Percentiles rank a stretch among this genome's conserved stretches.
Conservation (phyloP, 2,113 vertebrate genomes). For the Atlantisia rogersi region DNA sequence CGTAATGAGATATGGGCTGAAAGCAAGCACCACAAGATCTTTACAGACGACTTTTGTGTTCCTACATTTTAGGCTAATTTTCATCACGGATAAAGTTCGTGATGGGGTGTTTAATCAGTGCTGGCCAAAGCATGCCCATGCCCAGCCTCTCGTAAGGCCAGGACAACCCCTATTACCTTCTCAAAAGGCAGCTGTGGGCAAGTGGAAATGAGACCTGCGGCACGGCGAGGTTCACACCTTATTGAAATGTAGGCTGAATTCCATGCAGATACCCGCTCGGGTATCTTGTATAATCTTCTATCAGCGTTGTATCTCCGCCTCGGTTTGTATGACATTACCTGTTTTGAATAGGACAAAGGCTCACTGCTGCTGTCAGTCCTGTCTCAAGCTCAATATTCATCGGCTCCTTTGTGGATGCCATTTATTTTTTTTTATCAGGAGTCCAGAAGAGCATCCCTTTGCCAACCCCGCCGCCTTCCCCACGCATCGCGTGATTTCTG, state of each 20-base stretch:
- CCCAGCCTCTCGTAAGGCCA: not conserved
- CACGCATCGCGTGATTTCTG: conserved; percentile 67
- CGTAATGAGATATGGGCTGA: not conserved
- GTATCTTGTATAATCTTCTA: conserved; percentile 78
- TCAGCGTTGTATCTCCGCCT: conserved; percentile 75
- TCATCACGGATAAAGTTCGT: not conserved
- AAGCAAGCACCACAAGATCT: not conserved
- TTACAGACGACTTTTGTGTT: not conserved
- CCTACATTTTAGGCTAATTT: not conserved
- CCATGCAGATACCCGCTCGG: conserved; percentile 42
- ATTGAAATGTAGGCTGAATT: conserved; percentile 56
- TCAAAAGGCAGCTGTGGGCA: not conserved
- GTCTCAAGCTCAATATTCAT: conserved; percentile 70
- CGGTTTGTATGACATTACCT: conserved; percentile 71
- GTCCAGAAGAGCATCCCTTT: conserved; percentile 68
- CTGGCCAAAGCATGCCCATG: not conserved
- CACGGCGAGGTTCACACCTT: not conserved
- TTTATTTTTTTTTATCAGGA: conserved; percentile 71
- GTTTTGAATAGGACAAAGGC: conserved; percentile 72
- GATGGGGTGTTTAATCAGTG: not conserved
- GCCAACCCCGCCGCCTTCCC: conserved; percentile 61
- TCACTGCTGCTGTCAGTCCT: conserved; percentile 59
- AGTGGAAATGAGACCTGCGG: conserved; percentile 5
- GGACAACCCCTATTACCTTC: not conserved
- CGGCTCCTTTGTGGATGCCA: conserved; percentile 73